Evolutionary conservation across 2,888 invertebrate species (phyloP).

Genomic region (Acanthoscelides obtectus): DNA sequence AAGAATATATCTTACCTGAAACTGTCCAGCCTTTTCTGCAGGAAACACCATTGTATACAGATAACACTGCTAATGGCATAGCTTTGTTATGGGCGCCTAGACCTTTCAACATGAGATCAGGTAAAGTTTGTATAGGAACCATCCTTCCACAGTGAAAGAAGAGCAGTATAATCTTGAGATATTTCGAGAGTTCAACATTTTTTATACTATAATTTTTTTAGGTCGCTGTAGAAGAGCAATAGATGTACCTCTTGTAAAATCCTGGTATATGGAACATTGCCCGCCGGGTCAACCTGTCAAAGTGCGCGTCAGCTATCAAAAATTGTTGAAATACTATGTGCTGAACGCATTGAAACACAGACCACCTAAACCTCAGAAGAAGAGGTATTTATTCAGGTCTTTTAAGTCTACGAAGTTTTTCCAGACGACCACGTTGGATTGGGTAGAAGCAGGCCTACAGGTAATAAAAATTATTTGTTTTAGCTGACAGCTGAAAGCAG

Average conservation of each 20-base stretch:
- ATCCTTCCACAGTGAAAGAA: too few species aligned
- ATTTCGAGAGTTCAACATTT: not conserved
- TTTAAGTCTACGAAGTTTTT: slow-evolving; percentile 99
- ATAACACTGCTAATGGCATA: slow-evolving; percentile 98
- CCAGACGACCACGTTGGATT: slow-evolving; percentile 98
- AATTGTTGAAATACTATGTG: slow-evolving; percentile 96
- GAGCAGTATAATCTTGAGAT: not conserved
- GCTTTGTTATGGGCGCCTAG: slow-evolving; percentile 96
- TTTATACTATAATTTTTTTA: slow-evolving; percentile 35
- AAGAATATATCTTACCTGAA: slow-evolving; percentile 89
- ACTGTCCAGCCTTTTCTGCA: slow-evolving; percentile 88
- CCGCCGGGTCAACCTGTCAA: slow-evolving; percentile 97
- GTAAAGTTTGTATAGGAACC: slow-evolving; percentile 42
- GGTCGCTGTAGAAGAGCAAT: slow-evolving; percentile 90
- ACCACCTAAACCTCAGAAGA: slow-evolving; percentile 98
- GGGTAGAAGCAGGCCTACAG: slow-evolving; percentile 99
- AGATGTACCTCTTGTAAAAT: slow-evolving; percentile 95
- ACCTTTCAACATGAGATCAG: slow-evolving; percentile 94
- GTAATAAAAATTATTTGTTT: not conserved
- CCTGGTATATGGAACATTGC: slow-evolving; percentile 94
- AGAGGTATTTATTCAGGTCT: slow-evolving; percentile 94
- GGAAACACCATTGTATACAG: slow-evolving; percentile 94
- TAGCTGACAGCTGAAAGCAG: too few species aligned
- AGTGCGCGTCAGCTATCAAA: slow-evolving; percentile 98
- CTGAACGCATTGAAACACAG: slow-evolving; percentile 96